Evolutionary conservation across 1,140 invertebrate species (phyloP).

Genomic region (Parapsyche elsis): DNA sequence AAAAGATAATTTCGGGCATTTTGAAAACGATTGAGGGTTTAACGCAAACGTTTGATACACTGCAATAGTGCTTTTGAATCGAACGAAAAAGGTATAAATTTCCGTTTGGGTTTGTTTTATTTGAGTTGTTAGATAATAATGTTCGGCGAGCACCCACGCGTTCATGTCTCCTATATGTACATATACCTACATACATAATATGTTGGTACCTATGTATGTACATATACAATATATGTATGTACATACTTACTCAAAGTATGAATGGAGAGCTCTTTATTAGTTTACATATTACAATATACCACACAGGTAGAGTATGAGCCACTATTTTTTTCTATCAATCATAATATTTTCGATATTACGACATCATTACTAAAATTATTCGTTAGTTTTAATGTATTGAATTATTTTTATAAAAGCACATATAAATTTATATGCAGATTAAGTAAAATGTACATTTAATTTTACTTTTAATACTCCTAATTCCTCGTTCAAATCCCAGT

Average conservation of each 20-base stretch:
- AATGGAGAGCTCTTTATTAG: conserved; percentile 19
- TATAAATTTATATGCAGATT: no score
- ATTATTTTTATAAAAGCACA: no score
- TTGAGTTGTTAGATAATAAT: conserved; percentile 15
- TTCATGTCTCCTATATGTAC: background rate
- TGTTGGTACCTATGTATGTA: background rate
- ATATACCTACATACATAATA: background rate
- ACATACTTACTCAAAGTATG: background rate
- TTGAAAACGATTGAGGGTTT: no score
- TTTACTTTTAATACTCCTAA: no score
- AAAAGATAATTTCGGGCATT: no score
- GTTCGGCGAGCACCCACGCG: background rate
- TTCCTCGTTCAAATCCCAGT: no score
- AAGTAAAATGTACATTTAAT: no score
- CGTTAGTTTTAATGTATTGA: no score
- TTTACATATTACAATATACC: conserved; percentile 31
- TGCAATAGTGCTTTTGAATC: no score
- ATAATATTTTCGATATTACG: no score
- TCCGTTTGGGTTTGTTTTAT: conserved; percentile 24
- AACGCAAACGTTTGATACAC: no score
- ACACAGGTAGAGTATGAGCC: background rate
- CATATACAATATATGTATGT: background rate
- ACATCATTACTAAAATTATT: no score
- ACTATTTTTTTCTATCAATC: background rate
- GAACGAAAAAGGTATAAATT: conserved; percentile 19